Percentiles rank a stretch among this genome's conserved stretches.
Evolutionary conservation across 2,113 vertebrate species (phyloP).

Genomic region (Opisthocomus hoazin): DNA sequence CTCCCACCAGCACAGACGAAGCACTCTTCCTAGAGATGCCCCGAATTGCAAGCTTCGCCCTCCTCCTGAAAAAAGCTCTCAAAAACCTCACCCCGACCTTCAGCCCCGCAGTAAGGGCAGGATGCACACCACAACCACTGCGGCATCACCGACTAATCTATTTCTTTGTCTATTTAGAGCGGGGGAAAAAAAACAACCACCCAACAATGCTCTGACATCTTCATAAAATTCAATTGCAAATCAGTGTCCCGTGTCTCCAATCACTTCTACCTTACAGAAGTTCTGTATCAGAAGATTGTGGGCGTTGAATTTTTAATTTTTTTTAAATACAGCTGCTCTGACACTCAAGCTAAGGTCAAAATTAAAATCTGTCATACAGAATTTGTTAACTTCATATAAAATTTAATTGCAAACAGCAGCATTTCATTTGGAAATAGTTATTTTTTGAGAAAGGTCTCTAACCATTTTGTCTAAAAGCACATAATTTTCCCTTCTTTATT

Average conservation of each 20-base stretch:
- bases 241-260: neutral
- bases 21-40: neutral
- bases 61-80: neutral
- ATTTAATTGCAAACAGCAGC: neutral
- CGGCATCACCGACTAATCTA: neutral
- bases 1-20: neutral
- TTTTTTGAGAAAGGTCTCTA: neutral
- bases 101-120: neutral
- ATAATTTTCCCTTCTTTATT: neutral
- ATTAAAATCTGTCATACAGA: neutral
- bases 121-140: neutral
- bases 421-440: neutral
- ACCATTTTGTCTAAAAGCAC: neutral
- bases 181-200: neutral
- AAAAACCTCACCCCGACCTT: neutral
- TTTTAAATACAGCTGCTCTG: neutral
- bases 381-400: neutral
- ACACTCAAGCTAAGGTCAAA: neutral
- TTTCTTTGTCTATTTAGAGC: neutral
- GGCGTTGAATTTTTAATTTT: neutral
- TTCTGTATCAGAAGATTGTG: neutral
- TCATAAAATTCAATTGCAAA: neutral
- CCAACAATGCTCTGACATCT: neutral
- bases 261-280: neutral
- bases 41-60: neutral